Evolutionary conservation across 2,113 vertebrate genomes (phyloP).

Genomic region (Aplodontia rufa): DNA sequence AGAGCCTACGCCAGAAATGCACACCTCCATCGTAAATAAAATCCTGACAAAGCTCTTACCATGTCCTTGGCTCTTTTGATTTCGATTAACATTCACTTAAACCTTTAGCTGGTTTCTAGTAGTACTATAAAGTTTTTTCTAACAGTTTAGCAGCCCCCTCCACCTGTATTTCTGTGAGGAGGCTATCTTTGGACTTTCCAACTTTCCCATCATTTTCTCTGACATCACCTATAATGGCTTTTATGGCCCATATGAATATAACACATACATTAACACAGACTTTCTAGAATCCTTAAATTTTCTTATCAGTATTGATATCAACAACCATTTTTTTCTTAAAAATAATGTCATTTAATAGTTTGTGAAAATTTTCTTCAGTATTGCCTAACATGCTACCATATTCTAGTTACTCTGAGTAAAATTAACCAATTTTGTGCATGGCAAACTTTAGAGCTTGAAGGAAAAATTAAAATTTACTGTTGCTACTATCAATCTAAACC

Average conservation of each 20-base stretch:
- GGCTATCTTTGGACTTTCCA: neutral
- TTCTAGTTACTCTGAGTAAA: neutral
- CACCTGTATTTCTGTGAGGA: neutral
- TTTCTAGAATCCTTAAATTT: conserved; percentile 1
- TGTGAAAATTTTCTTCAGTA: conserved; percentile 4
- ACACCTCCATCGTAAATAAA: neutral
- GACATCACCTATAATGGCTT: neutral
- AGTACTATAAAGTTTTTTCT: neutral
- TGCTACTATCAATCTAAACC: neutral
- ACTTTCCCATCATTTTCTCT: neutral
- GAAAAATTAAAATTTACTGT: neutral
- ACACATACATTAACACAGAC: neutral
- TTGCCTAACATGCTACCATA: neutral
- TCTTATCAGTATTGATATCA: neutral
- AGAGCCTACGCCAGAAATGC: neutral
- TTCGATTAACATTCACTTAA: neutral
- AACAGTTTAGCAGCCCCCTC: neutral
- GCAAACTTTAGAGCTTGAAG: neutral
- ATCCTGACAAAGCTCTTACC: neutral
- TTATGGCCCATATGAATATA: neutral
- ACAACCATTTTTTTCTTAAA: neutral
- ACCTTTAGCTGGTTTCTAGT: neutral
- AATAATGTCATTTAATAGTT: neutral
- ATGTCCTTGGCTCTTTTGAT: neutral
- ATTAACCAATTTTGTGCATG: neutral